phyloP scores from a whole-genome alignment of 1,140 invertebrate genomes.

The Drosophila yakuba region DNA sequence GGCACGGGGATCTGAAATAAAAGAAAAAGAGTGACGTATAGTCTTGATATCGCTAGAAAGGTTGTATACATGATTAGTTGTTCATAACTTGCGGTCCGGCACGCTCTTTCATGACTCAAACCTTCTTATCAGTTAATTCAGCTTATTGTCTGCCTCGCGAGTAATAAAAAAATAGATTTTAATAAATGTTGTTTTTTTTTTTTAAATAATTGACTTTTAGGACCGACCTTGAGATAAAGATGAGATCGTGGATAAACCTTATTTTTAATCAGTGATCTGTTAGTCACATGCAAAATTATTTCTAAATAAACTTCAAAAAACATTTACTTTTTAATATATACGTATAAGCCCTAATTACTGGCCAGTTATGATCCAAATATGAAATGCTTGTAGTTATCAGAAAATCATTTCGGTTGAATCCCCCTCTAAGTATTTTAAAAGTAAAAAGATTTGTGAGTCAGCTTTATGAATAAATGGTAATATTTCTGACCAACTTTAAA shows the following conservation, averaged over 20 bases:
- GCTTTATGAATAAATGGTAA: neutral
- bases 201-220: no score
- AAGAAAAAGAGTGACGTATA: neutral
- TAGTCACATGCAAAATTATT: neutral
- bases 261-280: no score
- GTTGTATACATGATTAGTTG: neutral
- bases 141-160: neutral
- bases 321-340: no score
- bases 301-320: no score
- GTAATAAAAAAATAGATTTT: neutral
- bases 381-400: neutral
- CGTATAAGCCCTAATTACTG: no score
- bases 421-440: neutral
- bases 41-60: no score
- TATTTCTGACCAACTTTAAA: slow-evolving; percentile 4
- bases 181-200: neutral
- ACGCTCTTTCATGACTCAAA: slow-evolving; percentile 6
- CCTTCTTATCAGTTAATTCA: neutral
- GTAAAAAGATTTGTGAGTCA: slow-evolving; percentile 7
- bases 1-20: slow-evolving; percentile 89
- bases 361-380: neutral
- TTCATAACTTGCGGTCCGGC: neutral
- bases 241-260: no score
- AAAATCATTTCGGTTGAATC: neutral
- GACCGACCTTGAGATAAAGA: no score